phyloP scores from a whole-genome alignment of 1,140 invertebrate genomes.

The Aphidius ervi region DNA sequence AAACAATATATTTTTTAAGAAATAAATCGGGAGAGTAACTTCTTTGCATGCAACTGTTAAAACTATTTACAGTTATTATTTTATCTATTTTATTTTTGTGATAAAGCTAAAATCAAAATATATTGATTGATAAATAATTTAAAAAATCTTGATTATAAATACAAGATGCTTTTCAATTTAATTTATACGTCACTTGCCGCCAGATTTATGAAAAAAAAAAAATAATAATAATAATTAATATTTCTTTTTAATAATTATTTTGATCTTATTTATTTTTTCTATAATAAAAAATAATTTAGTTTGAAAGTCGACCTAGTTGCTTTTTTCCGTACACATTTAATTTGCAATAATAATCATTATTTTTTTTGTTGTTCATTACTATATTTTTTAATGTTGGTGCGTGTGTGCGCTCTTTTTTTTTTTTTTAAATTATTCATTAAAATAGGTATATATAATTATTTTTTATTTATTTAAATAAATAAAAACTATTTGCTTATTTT shows the following conservation, averaged over 20 bases:
- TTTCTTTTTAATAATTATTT: too few relatives aligned
- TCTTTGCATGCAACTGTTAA: too few relatives aligned
- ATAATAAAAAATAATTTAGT: not conserved
- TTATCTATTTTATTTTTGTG: too few relatives aligned
- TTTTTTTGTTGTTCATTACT: not conserved
- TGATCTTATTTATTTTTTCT: not conserved
- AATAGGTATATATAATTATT: not conserved
- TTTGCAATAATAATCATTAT: not conserved
- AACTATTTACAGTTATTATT: too few relatives aligned
- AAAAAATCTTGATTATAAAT: too few relatives aligned
- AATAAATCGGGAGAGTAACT: too few relatives aligned
- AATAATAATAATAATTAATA: too few relatives aligned
- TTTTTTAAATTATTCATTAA: not conserved
- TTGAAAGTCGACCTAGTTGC: conserved; percentile 9
- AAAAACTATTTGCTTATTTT: not conserved
- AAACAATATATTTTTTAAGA: too few relatives aligned
- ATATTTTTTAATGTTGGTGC: conserved; percentile 11
- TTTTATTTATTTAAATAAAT: not conserved
- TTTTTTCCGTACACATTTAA: not conserved
- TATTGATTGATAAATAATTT: too few relatives aligned
- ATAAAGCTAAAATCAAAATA: too few relatives aligned
- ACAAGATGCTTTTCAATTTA: conserved; percentile 1
- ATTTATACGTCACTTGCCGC: conserved; percentile 16
- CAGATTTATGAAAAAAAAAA: not conserved
- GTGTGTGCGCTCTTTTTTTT: conserved; percentile 20